Conservation (phyloP, 2,888 invertebrate species). For the Malthinus flaveolus region DNA sequence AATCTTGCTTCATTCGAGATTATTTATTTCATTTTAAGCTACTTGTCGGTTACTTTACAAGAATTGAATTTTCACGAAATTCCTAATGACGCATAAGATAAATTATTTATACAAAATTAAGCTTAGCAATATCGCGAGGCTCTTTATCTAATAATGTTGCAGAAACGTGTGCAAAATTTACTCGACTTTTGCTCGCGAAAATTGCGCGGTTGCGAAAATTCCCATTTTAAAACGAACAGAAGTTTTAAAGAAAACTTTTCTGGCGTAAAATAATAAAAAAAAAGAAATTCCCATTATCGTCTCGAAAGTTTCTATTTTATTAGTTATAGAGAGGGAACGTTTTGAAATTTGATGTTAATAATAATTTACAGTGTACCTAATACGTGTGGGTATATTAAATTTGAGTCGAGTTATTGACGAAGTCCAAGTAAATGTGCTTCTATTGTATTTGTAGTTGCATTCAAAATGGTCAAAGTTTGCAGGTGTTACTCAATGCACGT, state of each 20-base stretch:
- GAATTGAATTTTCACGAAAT: slow-evolving; percentile 27
- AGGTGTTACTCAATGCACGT: slow-evolving; percentile 45
- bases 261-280: background rate
- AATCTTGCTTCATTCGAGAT: slow-evolving; percentile 34
- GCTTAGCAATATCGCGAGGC: slow-evolving; percentile 11
- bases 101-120: slow-evolving; percentile 33
- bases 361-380: slow-evolving; percentile 44
- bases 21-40: slow-evolving; percentile 51
- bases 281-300: slow-evolving; percentile 4
- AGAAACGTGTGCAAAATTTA: background rate
- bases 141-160: slow-evolving; percentile 1
- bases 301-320: slow-evolving; percentile 11
- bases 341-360: slow-evolving; percentile 20
- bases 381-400: slow-evolving; percentile 42
- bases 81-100: slow-evolving; percentile 26
- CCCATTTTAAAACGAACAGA: background rate
- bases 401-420: slow-evolving; percentile 33
- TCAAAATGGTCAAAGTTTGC: slow-evolving; percentile 44
- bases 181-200: background rate
- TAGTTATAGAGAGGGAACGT: slow-evolving; percentile 6
- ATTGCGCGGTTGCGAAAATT: background rate
- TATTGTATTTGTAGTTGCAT: slow-evolving; percentile 26
- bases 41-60: slow-evolving; percentile 34
- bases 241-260: background rate
- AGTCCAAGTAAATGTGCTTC: slow-evolving; percentile 29